Percentiles rank a stretch among this genome's conserved stretches.
Conservation (phyloP, 2,888 invertebrate genomes). For the Dendrolimus pini region DNA sequence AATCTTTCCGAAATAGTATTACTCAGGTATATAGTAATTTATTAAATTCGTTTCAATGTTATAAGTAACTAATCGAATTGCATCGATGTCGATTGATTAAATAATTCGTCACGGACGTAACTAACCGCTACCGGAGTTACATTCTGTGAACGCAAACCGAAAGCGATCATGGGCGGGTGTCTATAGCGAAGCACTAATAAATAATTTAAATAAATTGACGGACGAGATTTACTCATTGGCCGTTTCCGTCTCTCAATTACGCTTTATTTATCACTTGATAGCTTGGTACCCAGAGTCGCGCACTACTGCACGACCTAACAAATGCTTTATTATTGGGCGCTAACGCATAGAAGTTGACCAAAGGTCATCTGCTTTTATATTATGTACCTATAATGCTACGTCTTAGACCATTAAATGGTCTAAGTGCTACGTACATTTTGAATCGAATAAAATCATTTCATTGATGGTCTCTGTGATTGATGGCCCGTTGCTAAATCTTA, state of each 20-base stretch:
- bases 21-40: too few species aligned
- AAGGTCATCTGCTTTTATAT: conserved; percentile 8
- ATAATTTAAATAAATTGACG: conserved; percentile 77
- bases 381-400: conserved; percentile 4
- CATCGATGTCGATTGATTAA: conserved; percentile 33
- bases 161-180: conserved; percentile 70
- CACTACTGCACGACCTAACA: conserved; percentile 15
- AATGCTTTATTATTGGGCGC: conserved; percentile 22
- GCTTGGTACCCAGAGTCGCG: conserved; percentile 48
- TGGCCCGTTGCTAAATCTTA: too few species aligned
- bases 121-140: conserved; percentile 54
- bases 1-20: too few species aligned
- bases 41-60: too few species aligned
- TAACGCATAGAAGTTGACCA: conserved; percentile 15
- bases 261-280: conserved; percentile 75
- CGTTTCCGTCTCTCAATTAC: conserved; percentile 76
- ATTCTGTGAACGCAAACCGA: conserved; percentile 58
- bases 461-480: too few species aligned
- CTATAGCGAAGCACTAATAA: conserved; percentile 75
- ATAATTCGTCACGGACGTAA: conserved; percentile 24
- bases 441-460: too few species aligned
- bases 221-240: conserved; percentile 77
- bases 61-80: too few species aligned
- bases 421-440: too few species aligned
- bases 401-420: too few species aligned